phyloP scores from a whole-genome alignment of 1,140 invertebrate species.

The Paralvinella palmiformis region DNA sequence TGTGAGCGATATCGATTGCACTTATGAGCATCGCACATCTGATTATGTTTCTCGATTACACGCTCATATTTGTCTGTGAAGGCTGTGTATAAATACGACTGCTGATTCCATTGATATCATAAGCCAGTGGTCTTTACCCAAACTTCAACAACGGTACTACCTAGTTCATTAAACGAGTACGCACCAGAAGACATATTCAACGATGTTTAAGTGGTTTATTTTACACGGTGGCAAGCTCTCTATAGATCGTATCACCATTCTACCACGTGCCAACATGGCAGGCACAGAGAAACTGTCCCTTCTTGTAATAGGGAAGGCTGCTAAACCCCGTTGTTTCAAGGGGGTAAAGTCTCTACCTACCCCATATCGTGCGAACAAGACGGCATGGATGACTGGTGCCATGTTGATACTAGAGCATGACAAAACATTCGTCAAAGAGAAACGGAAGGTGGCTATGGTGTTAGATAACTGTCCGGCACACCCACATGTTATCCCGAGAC shows the following conservation, averaged over 20 bases:
- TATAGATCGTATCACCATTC: slow-evolving; percentile 51
- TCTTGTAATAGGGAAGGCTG: slow-evolving; percentile 51
- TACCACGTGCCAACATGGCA: slow-evolving; percentile 47
- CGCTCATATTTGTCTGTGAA: no score
- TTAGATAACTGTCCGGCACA: slow-evolving; percentile 23
- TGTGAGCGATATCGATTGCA: no score
- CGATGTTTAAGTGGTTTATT: no score
- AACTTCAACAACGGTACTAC: no score
- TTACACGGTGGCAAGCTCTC: slow-evolving; percentile 49
- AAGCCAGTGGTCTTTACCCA: no score
- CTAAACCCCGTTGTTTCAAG: slow-evolving; percentile 52
- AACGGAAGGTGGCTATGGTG: slow-evolving; percentile 19
- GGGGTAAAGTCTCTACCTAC: slow-evolving; percentile 41
- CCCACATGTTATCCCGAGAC: slow-evolving; percentile 15
- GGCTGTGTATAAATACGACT: no score
- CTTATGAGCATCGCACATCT: no score
- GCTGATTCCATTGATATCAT: no score
- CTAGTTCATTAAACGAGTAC: no score
- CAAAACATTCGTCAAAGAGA: slow-evolving; percentile 18
- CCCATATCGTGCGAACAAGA: slow-evolving; percentile 48
- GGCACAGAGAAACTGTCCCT: slow-evolving; percentile 50
- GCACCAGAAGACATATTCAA: no score
- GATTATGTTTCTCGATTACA: no score
- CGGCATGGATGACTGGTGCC: slow-evolving; percentile 51
- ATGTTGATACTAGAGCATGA: slow-evolving; percentile 29